Base-by-base conservation (phyloP, 2,888 invertebrate genomes). In the Agrenia bidenticulata region DNA sequence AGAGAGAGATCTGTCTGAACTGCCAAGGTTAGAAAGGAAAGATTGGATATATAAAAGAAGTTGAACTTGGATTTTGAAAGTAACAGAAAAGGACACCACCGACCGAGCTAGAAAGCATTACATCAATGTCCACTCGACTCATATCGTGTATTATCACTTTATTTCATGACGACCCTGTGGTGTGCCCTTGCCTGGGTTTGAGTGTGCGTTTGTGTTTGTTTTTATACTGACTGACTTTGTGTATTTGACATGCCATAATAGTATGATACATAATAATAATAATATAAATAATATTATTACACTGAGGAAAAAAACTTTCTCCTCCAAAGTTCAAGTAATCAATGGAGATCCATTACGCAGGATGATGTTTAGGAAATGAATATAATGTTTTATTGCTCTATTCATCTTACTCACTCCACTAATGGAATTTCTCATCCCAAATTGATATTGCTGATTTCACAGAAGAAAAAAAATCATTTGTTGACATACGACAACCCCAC, bases 381-480 rank as follows among this genome's bases (percentile, higher is more conserved):
- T 51, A 51, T 27, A 57, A 55, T 45, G 59, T 59, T 41, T 57
- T 57, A 37, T 57, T 41, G 39, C 37, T 32, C 57, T 37, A 41
- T 41, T 37, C 57, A 13, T 39, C 57, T 57, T 57, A 21, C 39
- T 41, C 55, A 27, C 55, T 26, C 41, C 21, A 32, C 57, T 39
- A 57, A 57, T 57, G 37, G 39, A 17, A 39, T 57, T 57, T 37
- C 57, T 32, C 17, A 2, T 21, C 37, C 37, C 37, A 19, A 57
- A 57, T 57, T 57, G 57, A 41, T 32, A 32, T 32, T 51, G 51
- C 39, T 51, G 51, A 51, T 51, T 51, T 51, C 7, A n/a, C n/a
- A 11, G 21, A 51, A 24, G 23, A 24, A 51, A 51, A 51, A 51
- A 51, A 51, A 19, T 13, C 7, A 19, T 19, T 51, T 21, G 24